Conservation (phyloP, 2,888 invertebrate species). For the Diarsia brunnea region DNA sequence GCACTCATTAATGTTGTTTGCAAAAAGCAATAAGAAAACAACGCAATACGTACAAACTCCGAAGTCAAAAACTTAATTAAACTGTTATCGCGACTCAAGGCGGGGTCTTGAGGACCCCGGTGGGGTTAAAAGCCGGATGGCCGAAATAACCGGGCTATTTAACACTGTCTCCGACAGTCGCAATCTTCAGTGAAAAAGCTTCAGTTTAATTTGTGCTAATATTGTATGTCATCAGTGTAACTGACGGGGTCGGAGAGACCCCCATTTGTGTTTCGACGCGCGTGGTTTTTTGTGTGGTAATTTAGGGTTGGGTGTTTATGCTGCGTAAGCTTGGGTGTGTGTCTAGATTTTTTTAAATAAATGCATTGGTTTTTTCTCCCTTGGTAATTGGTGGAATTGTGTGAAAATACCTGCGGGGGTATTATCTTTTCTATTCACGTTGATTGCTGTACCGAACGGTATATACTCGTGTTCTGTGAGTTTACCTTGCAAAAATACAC, state of each 20-base stretch:
- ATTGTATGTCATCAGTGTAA: slow-evolving; percentile 57
- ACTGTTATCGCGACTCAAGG: slow-evolving; percentile 72
- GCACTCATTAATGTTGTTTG: slow-evolving; percentile 50
- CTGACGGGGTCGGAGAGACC: slow-evolving; percentile 50
- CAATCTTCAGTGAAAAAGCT: slow-evolving; percentile 70
- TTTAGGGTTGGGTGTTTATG: slow-evolving; percentile 51
- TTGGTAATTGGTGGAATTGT: slow-evolving; percentile 18
- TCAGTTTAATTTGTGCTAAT: slow-evolving; percentile 63
- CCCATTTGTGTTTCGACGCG: slow-evolving; percentile 58
- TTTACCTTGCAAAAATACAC: too few species aligned
- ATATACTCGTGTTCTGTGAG: background rate
- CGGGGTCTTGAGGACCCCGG: slow-evolving; percentile 56
- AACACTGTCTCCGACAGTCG: slow-evolving; percentile 76
- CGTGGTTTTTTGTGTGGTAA: slow-evolving; percentile 44
- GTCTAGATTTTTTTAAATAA: slow-evolving; percentile 28
- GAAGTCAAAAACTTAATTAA: slow-evolving; percentile 76
- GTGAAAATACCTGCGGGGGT: background rate
- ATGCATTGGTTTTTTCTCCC: slow-evolving; percentile 21
- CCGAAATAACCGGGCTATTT: slow-evolving; percentile 76
- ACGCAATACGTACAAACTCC: slow-evolving; percentile 51
- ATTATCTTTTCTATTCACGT: slow-evolving; percentile 5
- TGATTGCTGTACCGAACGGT: slow-evolving; percentile 1
- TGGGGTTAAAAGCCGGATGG: slow-evolving; percentile 69
- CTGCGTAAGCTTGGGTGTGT: slow-evolving; percentile 10
- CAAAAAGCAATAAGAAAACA: slow-evolving; percentile 62